Percentiles rank a stretch among this genome's conserved stretches.
Conservation (phyloP, 2,888 invertebrate species). For the Oscheius myriophilus region DNA sequence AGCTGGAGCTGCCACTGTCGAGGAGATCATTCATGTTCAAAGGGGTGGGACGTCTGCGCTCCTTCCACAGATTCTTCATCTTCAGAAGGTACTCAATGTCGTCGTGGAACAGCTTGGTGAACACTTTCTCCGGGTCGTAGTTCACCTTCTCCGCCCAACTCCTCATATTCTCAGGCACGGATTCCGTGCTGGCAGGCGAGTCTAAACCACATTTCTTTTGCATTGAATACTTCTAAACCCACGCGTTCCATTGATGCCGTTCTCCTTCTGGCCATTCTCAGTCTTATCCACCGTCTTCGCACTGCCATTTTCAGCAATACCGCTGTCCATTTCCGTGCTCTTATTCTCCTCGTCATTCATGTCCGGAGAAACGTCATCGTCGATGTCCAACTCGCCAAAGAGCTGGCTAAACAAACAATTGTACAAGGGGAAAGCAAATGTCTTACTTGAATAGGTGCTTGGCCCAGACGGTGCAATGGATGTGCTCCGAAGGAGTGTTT, state of each 20-base stretch:
- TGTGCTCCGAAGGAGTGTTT: constrained; percentile 97
- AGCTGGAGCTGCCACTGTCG: constrained; percentile 13
- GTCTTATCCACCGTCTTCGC: no score
- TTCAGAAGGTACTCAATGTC: constrained; percentile 92
- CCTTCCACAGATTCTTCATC: constrained; percentile 96
- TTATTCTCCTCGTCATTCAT: constrained; percentile 81
- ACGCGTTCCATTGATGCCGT: neutral
- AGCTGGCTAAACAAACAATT: constrained; percentile 80
- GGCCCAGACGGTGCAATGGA: constrained; percentile 99
- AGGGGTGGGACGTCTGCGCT: constrained; percentile 83
- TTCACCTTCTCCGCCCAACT: constrained; percentile 86
- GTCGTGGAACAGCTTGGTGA: constrained; percentile 90
- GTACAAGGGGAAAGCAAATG: neutral
- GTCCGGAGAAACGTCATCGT: constrained; percentile 97
- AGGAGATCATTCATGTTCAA: constrained; percentile 72
- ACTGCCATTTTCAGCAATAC: constrained; percentile 1
- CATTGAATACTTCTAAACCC: neutral
- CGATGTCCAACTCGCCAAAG: constrained; percentile 94
- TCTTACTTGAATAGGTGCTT: constrained; percentile 95
- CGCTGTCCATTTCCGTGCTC: neutral
- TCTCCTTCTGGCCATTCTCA: neutral
- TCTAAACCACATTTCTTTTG: neutral
- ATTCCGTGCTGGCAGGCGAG: constrained; percentile 5
- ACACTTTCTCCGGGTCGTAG: constrained; percentile 86
- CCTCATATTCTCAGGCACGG: constrained; percentile 78